Percentiles rank a stretch among this genome's conserved stretches.
Conservation (phyloP, 2,888 invertebrate species). For the Eristalinus sepulchralis region DNA sequence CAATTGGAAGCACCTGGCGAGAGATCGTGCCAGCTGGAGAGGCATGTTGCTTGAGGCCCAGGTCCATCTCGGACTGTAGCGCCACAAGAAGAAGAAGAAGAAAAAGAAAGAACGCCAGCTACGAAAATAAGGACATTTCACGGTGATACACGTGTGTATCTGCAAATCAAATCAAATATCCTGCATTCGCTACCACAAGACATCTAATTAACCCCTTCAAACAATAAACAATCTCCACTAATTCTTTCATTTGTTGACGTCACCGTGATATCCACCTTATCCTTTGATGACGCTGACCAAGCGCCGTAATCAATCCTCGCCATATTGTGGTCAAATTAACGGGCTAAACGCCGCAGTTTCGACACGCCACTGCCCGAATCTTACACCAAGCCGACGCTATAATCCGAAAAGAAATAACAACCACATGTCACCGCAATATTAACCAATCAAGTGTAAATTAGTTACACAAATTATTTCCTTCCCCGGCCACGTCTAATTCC, state of each 20-base stretch:
- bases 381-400: neutral
- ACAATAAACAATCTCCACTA: neutral
- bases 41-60: too few species aligned
- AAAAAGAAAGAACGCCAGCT: too few species aligned
- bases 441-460: conserved; percentile 35
- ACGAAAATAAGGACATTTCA: too few species aligned
- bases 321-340: neutral
- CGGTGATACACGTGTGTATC: too few species aligned
- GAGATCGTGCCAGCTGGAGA: too few species aligned
- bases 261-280: neutral
- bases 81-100: too few species aligned
- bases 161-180: neutral
- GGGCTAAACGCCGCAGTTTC: neutral
- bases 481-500: conserved; percentile 14
- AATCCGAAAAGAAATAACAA: neutral
- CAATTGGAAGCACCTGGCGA: too few species aligned
- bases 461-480: conserved; percentile 24
- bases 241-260: neutral
- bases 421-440: neutral
- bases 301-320: neutral
- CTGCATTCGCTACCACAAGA: neutral
- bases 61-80: too few species aligned
- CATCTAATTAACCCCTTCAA: neutral
- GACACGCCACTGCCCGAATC: neutral
- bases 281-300: neutral